phyloP scores from a whole-genome alignment of 2,888 invertebrate genomes.

The Ceraclea dissimilis region DNA sequence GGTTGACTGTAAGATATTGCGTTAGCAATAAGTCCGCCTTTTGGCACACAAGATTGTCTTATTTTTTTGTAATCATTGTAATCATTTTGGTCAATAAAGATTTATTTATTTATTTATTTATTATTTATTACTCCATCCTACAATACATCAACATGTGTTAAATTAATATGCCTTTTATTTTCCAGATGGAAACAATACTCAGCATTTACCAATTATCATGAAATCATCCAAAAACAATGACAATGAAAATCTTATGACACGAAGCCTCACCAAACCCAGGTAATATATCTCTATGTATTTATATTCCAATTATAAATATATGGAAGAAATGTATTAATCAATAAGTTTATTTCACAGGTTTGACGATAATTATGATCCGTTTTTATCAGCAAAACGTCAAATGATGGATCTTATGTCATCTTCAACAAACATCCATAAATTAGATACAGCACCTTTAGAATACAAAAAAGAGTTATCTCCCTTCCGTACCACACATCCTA shows the following conservation, averaged over 20 bases:
- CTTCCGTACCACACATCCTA: conserved; percentile 30
- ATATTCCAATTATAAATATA: background rate
- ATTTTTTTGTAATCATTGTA: too few relatives aligned
- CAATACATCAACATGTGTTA: too few relatives aligned
- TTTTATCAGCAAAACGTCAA: conserved; percentile 71
- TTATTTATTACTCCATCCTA: too few relatives aligned
- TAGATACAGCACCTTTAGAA: conserved; percentile 40
- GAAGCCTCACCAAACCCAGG: conserved; percentile 25
- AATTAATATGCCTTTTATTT: conserved; percentile 2
- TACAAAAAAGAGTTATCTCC: conserved; percentile 28
- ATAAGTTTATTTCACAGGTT: conserved; percentile 34
- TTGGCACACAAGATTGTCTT: too few relatives aligned
- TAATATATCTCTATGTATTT: conserved; percentile 3
- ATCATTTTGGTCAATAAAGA: too few relatives aligned
- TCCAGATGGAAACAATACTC: conserved; percentile 15
- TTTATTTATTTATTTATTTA: too few relatives aligned
- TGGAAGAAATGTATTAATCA: background rate
- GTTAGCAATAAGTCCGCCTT: too few relatives aligned
- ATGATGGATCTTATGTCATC: conserved; percentile 72
- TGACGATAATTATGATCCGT: conserved; percentile 65
- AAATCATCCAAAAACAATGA: conserved; percentile 12
- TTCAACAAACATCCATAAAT: conserved; percentile 48
- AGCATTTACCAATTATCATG: conserved; percentile 22
- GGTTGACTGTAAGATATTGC: too few relatives aligned
- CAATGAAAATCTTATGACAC: conserved; percentile 28